Base-by-base conservation (phyloP, 2,113 vertebrate genomes). In the Cairina moschata region DNA sequence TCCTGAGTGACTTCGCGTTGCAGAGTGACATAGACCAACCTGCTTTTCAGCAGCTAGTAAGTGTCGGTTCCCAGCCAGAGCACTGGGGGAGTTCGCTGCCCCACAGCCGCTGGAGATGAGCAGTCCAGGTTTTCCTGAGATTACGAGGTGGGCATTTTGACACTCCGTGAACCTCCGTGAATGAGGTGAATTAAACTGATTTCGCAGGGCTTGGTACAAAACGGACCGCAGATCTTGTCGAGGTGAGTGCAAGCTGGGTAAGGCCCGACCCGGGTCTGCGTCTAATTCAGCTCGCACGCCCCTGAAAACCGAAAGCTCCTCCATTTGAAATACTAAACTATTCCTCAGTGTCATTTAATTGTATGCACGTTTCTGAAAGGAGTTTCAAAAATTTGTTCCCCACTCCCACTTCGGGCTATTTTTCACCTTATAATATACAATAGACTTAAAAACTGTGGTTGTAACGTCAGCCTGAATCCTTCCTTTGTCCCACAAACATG, bases 1-100 rank as follows among this genome's bases (percentile, higher is more conserved):
- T 99, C 95, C 98, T 99, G 96, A 99, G 99, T 85, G 99, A 99
- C 98, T 99, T 99, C 97, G 99, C 99, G 58, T 97, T 99, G 98
- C 99, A 99, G 98, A 99, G 99, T 98, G 99, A 99, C 98, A 99
- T 99, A 96, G 99, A 99, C 96, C 99, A 99, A 97, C 99, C 99
- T 86, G 99, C 99, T 84, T 99, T 99, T 98, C 99, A 99, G 95
- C 99, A 99, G 97, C 99, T 99, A 99, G 99, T 99, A 97, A 98
- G 99, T 98, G 97, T 96, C 96, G 40, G 67, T 85, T 96, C 96
- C 82, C 82, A 60, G 94, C 17, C 26, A 7, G 83, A 82, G 65
- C 52, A 86, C 75, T 55, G 23, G 58, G 95, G 23, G 23, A 25
- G 32, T 62, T 75, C 81, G 3, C 32, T 65, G 38, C 48, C 82